These are phyloP conservation scores for Mercenaria mercenaria DNA, from an alignment of 1,140 invertebrate genomes.

Conservation along the genomic window DNA sequence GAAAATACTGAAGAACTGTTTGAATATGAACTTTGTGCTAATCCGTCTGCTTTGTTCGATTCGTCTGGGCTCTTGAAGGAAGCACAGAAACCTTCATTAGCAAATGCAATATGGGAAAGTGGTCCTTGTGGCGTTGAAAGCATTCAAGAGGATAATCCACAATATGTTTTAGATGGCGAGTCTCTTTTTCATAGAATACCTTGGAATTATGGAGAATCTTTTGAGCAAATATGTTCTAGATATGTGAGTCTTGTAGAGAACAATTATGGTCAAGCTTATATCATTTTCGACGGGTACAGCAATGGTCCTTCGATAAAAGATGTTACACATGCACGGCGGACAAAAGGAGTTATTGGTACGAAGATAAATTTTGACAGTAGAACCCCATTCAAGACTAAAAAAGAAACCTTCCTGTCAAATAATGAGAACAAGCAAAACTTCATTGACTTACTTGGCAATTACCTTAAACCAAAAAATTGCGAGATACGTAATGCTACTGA, in stretches of 20 bases:
- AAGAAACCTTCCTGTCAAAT: constrained; percentile 62
- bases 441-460: constrained; percentile 53
- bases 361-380: not conserved
- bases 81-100: constrained; percentile 58
- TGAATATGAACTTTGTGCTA: constrained; percentile 61
- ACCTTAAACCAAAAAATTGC: constrained; percentile 33
- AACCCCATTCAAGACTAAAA: constrained; percentile 45
- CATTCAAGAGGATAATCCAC: not conserved
- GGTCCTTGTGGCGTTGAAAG: not conserved
- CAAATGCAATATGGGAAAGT: constrained; percentile 66
- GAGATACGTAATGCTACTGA: constrained; percentile 10
- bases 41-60: constrained; percentile 64
- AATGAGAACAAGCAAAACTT: constrained; percentile 57
- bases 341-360: not conserved
- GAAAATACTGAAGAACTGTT: constrained; percentile 43
- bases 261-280: not conserved
- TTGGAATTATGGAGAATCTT: not conserved
- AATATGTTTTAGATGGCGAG: constrained; percentile 58
- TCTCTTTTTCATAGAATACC: constrained; percentile 49
- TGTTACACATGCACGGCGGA: not conserved
- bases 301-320: constrained; percentile 50
- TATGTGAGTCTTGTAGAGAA: constrained; percentile 2
- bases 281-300: constrained; percentile 30
- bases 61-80: constrained; percentile 23
- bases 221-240: not conserved